These are phyloP conservation scores for Agelas oroides DNA, from an alignment of 37 sponge, comb jelly and placozoan species.

Conservation along the genomic window DNA sequence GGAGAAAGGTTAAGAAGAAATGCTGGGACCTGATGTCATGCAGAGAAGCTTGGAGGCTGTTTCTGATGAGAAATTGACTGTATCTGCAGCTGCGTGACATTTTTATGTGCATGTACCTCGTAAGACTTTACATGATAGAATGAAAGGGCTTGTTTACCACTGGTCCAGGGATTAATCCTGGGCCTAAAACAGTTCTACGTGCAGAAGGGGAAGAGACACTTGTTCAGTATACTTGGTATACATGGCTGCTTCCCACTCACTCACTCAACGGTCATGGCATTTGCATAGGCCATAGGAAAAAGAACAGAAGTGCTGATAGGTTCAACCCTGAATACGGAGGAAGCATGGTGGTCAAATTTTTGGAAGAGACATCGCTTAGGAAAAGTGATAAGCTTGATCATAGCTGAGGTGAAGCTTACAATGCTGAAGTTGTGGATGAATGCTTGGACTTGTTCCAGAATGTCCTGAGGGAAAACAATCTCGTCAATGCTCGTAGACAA, in stretches of 20 bases:
- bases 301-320: neutral
- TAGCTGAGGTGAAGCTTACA: slow-evolving; percentile 1
- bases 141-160: slow-evolving; percentile 2
- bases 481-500: neutral
- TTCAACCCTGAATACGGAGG: neutral
- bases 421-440: neutral
- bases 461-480: slow-evolving; percentile 11
- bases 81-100: neutral
- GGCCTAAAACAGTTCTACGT: neutral
- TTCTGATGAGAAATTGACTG: neutral
- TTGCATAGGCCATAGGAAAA: slow-evolving; percentile 1
- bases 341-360: slow-evolving; percentile 24
- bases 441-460: slow-evolving; percentile 9
- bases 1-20: neutral
- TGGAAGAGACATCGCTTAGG: neutral
- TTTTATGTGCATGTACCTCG: neutral
- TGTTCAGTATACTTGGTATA: neutral
- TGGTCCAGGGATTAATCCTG: slow-evolving; percentile 15
- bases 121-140: slow-evolving; percentile 13
- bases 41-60: neutral
- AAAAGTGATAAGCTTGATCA: slow-evolving; percentile 5
- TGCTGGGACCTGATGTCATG: slow-evolving; percentile 17
- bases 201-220: neutral
- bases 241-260: slow-evolving; percentile 30
- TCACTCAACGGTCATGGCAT: neutral